These are phyloP conservation scores for Achlya flavicornis DNA, from an alignment of 2,888 invertebrate genomes.

Conservation along the genomic window DNA sequence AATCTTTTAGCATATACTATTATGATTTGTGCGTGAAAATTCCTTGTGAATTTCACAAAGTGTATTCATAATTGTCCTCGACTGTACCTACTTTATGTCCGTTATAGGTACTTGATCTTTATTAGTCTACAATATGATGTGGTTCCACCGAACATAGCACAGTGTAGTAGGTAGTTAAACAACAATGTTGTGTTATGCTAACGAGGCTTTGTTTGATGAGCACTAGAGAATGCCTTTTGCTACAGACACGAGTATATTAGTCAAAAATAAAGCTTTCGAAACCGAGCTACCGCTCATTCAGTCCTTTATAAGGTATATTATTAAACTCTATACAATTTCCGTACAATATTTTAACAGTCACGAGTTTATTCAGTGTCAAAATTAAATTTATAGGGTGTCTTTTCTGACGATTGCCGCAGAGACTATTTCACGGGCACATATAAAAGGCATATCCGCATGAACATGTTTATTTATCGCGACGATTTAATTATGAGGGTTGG, in stretches of 20 bases:
- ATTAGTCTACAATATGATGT: background rate
- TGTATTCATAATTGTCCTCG: too few relatives aligned
- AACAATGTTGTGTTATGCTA: slow-evolving; percentile 32
- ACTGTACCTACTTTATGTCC: too few relatives aligned
- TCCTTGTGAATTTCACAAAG: too few relatives aligned
- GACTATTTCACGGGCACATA: background rate
- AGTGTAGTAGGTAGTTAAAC: slow-evolving; percentile 6
- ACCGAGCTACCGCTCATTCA: background rate
- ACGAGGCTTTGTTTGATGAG: slow-evolving; percentile 34
- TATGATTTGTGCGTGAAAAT: too few relatives aligned
- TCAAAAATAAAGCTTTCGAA: background rate
- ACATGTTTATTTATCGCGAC: slow-evolving; percentile 7
- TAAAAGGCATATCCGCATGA: slow-evolving; percentile 1
- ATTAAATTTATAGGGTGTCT: background rate
- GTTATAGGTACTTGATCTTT: background rate
- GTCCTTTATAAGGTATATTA: background rate
- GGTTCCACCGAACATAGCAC: background rate
- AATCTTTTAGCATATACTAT: too few relatives aligned
- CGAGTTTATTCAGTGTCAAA: background rate
- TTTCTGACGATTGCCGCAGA: background rate
- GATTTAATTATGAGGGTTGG: slow-evolving; percentile 14
- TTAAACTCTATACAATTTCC: too few relatives aligned
- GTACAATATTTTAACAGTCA: background rate
- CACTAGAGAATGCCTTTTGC: slow-evolving; percentile 31
- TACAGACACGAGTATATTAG: background rate